Conservation (phyloP, 2,113 vertebrate genomes). For the Protomyctophum bolini region DNA sequence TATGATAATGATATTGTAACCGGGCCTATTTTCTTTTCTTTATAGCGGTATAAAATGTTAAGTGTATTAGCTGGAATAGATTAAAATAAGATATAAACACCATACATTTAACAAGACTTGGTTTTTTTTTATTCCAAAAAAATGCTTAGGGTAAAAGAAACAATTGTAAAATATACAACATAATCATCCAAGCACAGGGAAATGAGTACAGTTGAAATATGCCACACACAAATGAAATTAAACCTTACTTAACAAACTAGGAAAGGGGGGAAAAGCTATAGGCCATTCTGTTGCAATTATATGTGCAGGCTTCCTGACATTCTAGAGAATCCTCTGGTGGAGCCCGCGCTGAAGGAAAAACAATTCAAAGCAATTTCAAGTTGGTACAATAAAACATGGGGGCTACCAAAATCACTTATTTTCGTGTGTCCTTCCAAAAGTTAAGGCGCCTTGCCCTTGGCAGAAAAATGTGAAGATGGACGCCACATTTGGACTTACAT, state of each 20-base stretch:
- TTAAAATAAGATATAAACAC: slow-evolving; percentile 18
- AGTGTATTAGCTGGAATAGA: too few relatives aligned
- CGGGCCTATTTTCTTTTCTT: too few relatives aligned
- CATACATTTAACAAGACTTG: slow-evolving; percentile 45
- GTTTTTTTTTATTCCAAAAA: slow-evolving; percentile 69
- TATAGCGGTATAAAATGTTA: too few relatives aligned
- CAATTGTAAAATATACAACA: slow-evolving; percentile 76
- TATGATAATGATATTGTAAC: too few relatives aligned
- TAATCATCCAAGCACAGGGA: slow-evolving; percentile 59
- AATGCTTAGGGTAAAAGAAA: slow-evolving; percentile 76
- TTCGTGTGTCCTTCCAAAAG: not conserved
- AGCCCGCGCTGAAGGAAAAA: not conserved
- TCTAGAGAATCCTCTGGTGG: slow-evolving; percentile 2
- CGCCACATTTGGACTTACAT: not conserved
- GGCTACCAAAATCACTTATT: not conserved
- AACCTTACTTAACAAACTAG: slow-evolving; percentile 34
- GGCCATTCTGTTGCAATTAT: slow-evolving; percentile 27
- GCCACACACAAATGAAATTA: slow-evolving; percentile 33
- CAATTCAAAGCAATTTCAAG: not conserved
- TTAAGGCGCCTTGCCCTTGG: not conserved
- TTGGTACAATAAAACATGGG: slow-evolving; percentile 1
- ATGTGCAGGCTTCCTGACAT: slow-evolving; percentile 50
- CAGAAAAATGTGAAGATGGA: not conserved
- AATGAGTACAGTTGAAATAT: slow-evolving; percentile 42
- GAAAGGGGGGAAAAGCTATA: slow-evolving; percentile 21